phyloP scores from a whole-genome alignment of 2,888 invertebrate genomes.

The Lumbricus terrestris region DNA sequence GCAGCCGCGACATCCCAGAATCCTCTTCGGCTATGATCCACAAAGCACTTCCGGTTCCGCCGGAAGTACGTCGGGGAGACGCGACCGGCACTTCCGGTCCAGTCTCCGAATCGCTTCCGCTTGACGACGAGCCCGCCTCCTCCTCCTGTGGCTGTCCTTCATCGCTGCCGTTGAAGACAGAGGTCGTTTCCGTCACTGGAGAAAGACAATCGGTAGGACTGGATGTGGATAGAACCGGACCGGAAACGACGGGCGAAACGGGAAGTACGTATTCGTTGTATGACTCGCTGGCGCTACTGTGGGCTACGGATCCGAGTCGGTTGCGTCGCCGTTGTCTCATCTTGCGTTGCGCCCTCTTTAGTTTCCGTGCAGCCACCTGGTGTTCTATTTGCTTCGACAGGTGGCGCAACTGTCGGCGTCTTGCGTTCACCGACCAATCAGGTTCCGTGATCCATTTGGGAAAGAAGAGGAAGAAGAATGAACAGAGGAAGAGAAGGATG shows the following conservation, averaged over 20 bases:
- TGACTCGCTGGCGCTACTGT: neutral
- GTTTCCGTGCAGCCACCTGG: neutral
- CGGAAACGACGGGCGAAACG: neutral
- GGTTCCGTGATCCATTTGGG: slow-evolving; percentile 33
- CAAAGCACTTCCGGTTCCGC: neutral
- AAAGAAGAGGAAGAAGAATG: slow-evolving; percentile 29
- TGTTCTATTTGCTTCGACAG: neutral
- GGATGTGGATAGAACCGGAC: neutral
- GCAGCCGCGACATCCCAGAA: neutral
- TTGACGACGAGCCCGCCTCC: neutral
- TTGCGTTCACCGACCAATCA: slow-evolving; percentile 23
- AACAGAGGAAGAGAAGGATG: slow-evolving; percentile 23
- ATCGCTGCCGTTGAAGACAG: neutral
- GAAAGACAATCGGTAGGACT: neutral
- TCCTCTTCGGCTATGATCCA: slow-evolving; percentile 8
- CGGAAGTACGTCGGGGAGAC: neutral
- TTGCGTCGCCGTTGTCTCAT: neutral
- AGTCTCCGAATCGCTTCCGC: neutral
- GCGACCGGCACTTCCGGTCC: neutral
- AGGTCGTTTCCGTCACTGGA: neutral
- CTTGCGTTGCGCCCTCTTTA: neutral
- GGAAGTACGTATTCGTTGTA: neutral
- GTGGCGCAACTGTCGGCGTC: slow-evolving; percentile 17
- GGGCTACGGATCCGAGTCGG: neutral
- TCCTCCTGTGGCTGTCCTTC: neutral